Percentiles rank a stretch among this genome's conserved stretches.
Evolutionary conservation across 2,888 invertebrate genomes (phyloP).

Genomic region (Cephus rjabovi): DNA sequence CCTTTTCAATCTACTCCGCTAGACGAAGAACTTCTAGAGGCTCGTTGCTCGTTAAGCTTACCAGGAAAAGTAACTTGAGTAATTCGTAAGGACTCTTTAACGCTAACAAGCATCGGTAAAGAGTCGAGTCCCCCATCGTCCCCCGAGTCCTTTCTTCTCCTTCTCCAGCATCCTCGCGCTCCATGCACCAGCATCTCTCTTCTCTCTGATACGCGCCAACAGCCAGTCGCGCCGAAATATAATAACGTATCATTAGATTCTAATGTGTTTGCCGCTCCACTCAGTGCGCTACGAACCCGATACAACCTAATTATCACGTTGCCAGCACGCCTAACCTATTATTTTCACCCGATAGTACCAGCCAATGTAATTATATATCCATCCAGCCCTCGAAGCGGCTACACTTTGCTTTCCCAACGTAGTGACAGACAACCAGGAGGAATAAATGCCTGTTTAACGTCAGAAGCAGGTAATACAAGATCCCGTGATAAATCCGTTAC

Average conservation of each 20-base stretch:
- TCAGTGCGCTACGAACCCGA: conserved; percentile 49
- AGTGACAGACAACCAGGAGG: no score
- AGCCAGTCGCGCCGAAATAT: conserved; percentile 39
- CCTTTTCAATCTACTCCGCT: not conserved
- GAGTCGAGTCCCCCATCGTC: no score
- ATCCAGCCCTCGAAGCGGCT: conserved; percentile 60
- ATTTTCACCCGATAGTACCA: conserved; percentile 56
- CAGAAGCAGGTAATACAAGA: no score
- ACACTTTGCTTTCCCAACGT: no score
- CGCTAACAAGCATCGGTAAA: no score
- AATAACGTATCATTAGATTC: conserved; percentile 57
- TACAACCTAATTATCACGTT: conserved; percentile 61
- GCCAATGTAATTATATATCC: conserved; percentile 59
- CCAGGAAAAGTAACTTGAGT: conserved; percentile 36
- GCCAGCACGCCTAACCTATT: conserved; percentile 51
- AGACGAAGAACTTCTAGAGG: no score
- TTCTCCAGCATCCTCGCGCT: not conserved
- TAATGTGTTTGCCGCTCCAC: conserved; percentile 50
- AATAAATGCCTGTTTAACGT: no score
- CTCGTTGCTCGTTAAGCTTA: conserved; percentile 32
- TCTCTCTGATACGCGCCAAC: conserved; percentile 12
- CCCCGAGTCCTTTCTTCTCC: not conserved
- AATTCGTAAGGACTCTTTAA: conserved; percentile 8
- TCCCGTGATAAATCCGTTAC: no score
- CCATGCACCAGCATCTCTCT: not conserved